phyloP scores from a whole-genome alignment of 2,797 vertebrate species.

The Pangasius djambal region DNA sequence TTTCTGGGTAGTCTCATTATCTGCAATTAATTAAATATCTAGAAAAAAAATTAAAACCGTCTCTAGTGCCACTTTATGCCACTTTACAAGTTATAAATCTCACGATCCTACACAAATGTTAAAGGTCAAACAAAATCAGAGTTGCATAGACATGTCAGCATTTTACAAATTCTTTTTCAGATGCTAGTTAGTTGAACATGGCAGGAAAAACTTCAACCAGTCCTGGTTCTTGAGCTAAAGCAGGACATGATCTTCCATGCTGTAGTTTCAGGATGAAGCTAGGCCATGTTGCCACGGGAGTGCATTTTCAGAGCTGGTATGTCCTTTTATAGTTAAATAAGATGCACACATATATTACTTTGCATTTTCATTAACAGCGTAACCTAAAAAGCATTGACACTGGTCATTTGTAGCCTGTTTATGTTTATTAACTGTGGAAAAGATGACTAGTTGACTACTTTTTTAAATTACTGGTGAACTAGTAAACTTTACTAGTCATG shows the following conservation, averaged over 20 bases:
- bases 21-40: background rate
- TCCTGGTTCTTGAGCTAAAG: background rate
- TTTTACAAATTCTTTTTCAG: background rate
- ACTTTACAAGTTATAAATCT: background rate
- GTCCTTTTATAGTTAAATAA: background rate
- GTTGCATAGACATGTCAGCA: background rate
- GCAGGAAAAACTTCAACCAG: background rate
- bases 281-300: background rate
- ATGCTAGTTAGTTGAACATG: background rate
- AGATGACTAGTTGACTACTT: background rate
- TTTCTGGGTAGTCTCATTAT: background rate
- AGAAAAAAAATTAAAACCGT: background rate
- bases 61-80: background rate
- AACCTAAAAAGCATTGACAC: background rate
- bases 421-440: background rate
- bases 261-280: background rate
- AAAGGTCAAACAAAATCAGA: background rate
- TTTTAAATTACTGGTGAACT: background rate
- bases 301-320: background rate
- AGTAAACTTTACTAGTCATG: background rate
- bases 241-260: background rate
- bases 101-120: background rate
- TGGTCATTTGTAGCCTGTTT: background rate
- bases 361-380: background rate
- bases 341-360: background rate